Conservation (phyloP, 2,113 vertebrate species). For the Carlito syrichta region DNA sequence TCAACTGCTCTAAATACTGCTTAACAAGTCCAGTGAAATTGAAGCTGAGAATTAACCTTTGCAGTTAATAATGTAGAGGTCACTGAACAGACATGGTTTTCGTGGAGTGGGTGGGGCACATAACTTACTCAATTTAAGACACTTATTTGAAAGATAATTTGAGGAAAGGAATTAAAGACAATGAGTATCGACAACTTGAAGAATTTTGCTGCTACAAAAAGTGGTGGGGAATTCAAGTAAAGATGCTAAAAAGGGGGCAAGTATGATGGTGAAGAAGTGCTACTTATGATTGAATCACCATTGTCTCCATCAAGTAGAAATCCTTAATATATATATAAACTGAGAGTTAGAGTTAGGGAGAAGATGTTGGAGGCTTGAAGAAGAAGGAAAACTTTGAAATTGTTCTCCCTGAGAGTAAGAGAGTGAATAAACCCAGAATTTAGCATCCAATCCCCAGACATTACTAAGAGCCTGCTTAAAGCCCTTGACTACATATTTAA, state of each 20-base stretch:
- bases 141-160: background rate
- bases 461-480: background rate
- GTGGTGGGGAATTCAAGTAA: background rate
- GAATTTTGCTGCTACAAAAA: background rate
- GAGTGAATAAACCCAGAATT: background rate
- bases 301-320: background rate
- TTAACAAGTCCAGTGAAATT: background rate
- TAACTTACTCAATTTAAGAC: background rate
- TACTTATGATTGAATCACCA: background rate
- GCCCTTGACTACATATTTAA: background rate
- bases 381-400: background rate
- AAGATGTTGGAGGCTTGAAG: background rate
- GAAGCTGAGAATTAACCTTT: background rate
- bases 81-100: background rate
- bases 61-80: background rate
- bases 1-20: background rate
- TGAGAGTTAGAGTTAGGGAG: background rate
- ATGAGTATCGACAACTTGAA: background rate
- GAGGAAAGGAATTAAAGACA: background rate
- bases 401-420: background rate
- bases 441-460: background rate
- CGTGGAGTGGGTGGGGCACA: no score
- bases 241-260: background rate
- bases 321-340: no score
- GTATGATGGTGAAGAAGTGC: background rate